Base-by-base conservation (phyloP, 2,113 vertebrate genomes). In the Nicator chloris region DNA sequence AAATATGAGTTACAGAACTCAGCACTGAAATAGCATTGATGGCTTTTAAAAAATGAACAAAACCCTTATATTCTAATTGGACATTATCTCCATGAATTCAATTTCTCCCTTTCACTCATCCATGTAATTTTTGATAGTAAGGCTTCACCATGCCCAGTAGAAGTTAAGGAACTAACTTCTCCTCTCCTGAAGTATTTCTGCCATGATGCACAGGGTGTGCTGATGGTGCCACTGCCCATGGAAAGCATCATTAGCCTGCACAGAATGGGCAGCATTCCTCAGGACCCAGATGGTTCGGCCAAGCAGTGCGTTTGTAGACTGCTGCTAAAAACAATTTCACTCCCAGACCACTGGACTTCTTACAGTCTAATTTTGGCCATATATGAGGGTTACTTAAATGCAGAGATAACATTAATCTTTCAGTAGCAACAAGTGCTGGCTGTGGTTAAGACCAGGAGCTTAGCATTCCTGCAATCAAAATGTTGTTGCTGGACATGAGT, bases 321-420 rank as follows among this genome's bases (percentile, higher is more conserved):
- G 90, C 96, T 96, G 91, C 93, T 97, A 95, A 97, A 97, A 97
- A 88, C 70, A 93, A 63, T 93, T 97, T 96, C 82, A 64, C 96
- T 93, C 75, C 7, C 57, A 92, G 94, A 73, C 87, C 80, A 31
- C 13, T 91, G 90, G 90, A 64, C 81, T 85, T 96, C 95, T 94
- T 97, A 69, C 91, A 96, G 96, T 97, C 97, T 98, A 98, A 98
- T 98, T 98, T 98, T 97, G 98, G 97, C 93, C 87, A 84, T 97
- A 88, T 96, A 94, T 86, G 91, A 95, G 94, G 54, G 93, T 97
- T 97, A 90, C 96, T 98, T 97, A 97, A 98, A 97, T 95, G 94
- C 73, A 96, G 93, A 97, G 97, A 98, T 98, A 98, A 97, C 93
- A 95, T 97, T 97, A 97, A 97, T 98, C 97, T 98, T 97, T 97